Base-by-base conservation (phyloP, 2,113 vertebrate genomes). In the Tinamus guttatus region DNA sequence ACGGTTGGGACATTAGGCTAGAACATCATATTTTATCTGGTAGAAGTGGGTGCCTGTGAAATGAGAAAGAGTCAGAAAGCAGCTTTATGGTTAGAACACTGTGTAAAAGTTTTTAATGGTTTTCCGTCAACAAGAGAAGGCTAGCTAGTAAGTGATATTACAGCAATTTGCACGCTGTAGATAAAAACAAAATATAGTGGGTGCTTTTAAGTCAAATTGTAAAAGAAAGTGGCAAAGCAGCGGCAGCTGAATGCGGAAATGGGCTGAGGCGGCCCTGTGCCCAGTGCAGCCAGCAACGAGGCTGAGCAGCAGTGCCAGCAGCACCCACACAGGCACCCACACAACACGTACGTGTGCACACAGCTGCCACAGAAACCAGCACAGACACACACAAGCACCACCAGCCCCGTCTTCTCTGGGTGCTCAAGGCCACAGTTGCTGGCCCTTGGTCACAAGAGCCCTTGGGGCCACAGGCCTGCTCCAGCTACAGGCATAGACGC, bases 391-490 rank as follows among this genome's bases (percentile, higher is more conserved):
- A 34, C 0, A 2, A 19, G 45, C 13, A n/a, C 8, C 45, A 74
- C 28, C 24, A 69, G 36, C 24, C 28, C 34, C 54, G 40, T 11
- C 21, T 20, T 21, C 21, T 30, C 13, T 7, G 21, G 43, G 30
- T n/a, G 12, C 52, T 27, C 52, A 40, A 36, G 20, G 7, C 20
- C 19, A 25, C 24, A 15, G 28, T 16, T 67, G 32, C 69, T 62
- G 52, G 17, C 49, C 74, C 8, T 0, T 0, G 52, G 6, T 4
- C 13, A 38, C 7, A 43, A 4, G 19, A 54, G 19, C 2, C 13
- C 9, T 7, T 0, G 0, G 11, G 25, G 14, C 28, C 0, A 0
- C 78, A 65, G 18, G 8, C 36, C 12, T 17, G 14, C 6, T 9
- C 28, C 62, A 70, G 43, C 60, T 54, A 27, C 20, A 51, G 19